These are phyloP conservation scores for Semnornis frantzii DNA, from an alignment of 2,113 vertebrate species.

Conservation along the genomic window DNA sequence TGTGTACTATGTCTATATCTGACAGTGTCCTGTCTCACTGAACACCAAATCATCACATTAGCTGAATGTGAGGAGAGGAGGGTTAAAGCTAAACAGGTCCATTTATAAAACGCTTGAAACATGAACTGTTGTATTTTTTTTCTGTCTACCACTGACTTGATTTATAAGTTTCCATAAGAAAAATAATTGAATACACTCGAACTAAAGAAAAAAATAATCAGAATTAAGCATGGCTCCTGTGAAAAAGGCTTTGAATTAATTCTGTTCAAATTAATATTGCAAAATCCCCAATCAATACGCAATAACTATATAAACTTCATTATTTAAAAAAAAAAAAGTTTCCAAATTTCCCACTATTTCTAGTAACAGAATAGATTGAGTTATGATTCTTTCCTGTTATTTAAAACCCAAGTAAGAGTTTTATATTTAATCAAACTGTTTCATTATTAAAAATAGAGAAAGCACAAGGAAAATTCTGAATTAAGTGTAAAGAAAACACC, in stretches of 20 bases:
- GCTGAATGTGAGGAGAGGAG: neutral
- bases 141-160: neutral
- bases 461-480: neutral
- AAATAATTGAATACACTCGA: neutral
- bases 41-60: neutral
- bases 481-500: neutral
- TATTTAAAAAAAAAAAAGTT: neutral
- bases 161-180: neutral
- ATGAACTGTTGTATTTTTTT: neutral
- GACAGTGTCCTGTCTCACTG: neutral
- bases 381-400: neutral
- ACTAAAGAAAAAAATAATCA: neutral
- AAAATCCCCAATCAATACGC: neutral
- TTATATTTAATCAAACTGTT: neutral
- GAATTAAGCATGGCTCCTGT: neutral
- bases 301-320: neutral
- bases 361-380: neutral
- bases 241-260: neutral
- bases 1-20: neutral
- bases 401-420: neutral
- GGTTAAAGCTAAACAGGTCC: neutral
- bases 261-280: neutral
- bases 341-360: neutral
- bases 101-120: slow-evolving; percentile 4
- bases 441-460: neutral